Evolutionary conservation across 2,888 invertebrate species (phyloP), one percentile per base, ranked within the genome.

Genomic region (Phyto melanocephala): DNA sequence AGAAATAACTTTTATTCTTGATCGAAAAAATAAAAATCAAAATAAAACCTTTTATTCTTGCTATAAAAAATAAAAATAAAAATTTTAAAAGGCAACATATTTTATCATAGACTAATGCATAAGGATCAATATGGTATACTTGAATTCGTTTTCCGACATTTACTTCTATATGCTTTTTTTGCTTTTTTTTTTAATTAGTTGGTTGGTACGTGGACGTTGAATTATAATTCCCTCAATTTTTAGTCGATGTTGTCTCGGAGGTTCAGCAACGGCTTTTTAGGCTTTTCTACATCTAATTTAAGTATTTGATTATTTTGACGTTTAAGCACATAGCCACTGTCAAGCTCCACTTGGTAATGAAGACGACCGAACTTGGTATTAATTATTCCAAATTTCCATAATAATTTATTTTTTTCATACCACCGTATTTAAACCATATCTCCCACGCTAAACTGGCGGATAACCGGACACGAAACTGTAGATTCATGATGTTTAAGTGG

Each of bases 311-410:
- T 79, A n/a, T 80, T 83, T 15, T 80, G 80, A 2, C 77, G 76
- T 62, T 83, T 83, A 15, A 80, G n/a, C 24, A 45, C 22, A 17
- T 80, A 80, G 1, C 76, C 83, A 42, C 76, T 72, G 47, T 80
- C 76, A 11, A 83, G 72, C n/a, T 76, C 45, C 22, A 80, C 28
- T 62, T 62, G 65, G 24, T 83, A 80, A 47, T 80, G 76, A 13
- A 83, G 28, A 0, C 54, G 33, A 20, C 77, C 74, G 58, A 74
- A 58, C 40, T 78, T 83, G 13, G 17, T 6, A 22, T 45, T 68
- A 2, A 83, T 54, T 2, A 35, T 33, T 11, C 77, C 83, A 58
- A 80, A 78, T 65, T 83, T 83, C 80, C 80, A 83, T 11, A 17
- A 63, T 5, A 60, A 50, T 20, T 47, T 80, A 11, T 24, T 67